Percentiles rank a stretch among this genome's conserved stretches.
phyloP scores from a whole-genome alignment of 1,140 invertebrate genomes.

The Druon quercuslanigerum region DNA sequence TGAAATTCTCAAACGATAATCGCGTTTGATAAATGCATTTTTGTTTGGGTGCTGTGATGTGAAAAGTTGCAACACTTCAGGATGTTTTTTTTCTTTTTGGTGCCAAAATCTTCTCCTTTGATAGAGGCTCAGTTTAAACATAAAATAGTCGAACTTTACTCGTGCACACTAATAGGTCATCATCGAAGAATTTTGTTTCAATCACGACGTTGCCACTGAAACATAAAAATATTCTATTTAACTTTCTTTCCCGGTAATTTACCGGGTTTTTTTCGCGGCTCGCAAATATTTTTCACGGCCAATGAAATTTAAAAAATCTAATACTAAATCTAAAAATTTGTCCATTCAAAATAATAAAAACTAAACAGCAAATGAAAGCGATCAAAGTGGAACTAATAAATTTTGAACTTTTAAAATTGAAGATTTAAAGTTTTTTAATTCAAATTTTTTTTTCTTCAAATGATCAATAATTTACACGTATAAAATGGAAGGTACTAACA shows the following conservation, averaged over 20 bases:
- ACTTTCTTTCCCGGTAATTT: not conserved
- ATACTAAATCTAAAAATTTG: too few species aligned
- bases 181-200: conserved; percentile 99
- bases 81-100: not conserved
- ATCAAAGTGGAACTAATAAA: too few species aligned
- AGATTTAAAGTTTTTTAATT: too few species aligned
- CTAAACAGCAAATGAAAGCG: too few species aligned
- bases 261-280: too few species aligned
- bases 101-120: conserved; percentile 17
- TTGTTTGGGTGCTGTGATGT: conserved; percentile 7
- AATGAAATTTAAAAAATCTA: too few species aligned
- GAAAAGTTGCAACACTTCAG: not conserved
- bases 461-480: too few species aligned
- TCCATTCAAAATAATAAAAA: too few species aligned
- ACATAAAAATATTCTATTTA: conserved; percentile 65
- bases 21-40: not conserved
- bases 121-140: conserved; percentile 80
- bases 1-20: not conserved
- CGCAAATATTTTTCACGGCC: too few species aligned
- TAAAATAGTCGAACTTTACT: conserved; percentile 97
- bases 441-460: too few species aligned
- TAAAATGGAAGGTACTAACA: too few species aligned
- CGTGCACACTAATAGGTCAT: conserved; percentile 94
- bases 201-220: conserved; percentile 98
- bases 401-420: too few species aligned